Evolutionary conservation across 2,113 vertebrate genomes (phyloP), one percentile per base, ranked within the genome.

Genomic region (Hippocampus comes): DNA sequence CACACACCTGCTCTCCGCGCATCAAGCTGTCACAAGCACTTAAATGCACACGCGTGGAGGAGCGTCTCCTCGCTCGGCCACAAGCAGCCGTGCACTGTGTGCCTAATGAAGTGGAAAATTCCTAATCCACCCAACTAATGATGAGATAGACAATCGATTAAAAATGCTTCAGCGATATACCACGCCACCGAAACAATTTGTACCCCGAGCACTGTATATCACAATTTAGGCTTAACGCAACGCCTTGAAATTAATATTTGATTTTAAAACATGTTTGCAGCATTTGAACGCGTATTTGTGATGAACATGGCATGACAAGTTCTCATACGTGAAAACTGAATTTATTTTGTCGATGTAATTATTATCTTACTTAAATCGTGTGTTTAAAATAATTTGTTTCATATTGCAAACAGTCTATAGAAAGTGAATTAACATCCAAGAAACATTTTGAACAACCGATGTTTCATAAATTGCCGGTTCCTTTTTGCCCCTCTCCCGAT

Each of bases 21-120:
- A 91, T 81, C 76, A 90, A 90, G 84, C 91, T 92, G 92, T 92
- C 92, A 92, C 68, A 88, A 90, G 84, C 88, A 88, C 83, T 92
- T 93, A 91, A 68, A 82, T 79, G 51, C 73, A 78, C 80, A 23
- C 75, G 67, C 74, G 78, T 74, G 80, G 81, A 89, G 43, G 86
- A 82, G 88, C 88, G 88, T 90, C 88, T 80, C 87, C 79, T 75
- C 73, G 78, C 80, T 43, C 78, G 27, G 79, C 41, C 27, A 80
- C 49, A 68, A 74, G n/a, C 76, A 61, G 68, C 65, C 66, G 63
- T 67, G 75, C 70, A 72, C 70, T 82, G 78, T 63, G 87, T 23
- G 53, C 68, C 74, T 89, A 89, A 91, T 87, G 73, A 90, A 72
- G 86, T 86, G 83, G 85, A 89, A 91, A 80, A 87, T 81, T 68